phyloP scores from a whole-genome alignment of 2,888 invertebrate species.

The Lypha dubia region DNA sequence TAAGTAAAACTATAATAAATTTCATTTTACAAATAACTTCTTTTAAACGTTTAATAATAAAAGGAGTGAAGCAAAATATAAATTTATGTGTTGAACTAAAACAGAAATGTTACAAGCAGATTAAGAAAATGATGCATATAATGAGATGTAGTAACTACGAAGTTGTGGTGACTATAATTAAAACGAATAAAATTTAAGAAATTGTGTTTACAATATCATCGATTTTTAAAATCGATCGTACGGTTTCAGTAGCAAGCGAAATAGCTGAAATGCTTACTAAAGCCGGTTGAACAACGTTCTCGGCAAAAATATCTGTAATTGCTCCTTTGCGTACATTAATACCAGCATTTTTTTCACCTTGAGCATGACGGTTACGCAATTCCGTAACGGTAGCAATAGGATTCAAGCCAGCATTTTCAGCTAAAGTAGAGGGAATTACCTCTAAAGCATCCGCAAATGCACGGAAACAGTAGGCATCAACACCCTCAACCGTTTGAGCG shows the following conservation, averaged over 20 bases:
- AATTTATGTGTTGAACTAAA: too few species aligned
- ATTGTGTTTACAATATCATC: constrained; percentile 93
- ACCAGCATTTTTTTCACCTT: constrained; percentile 93
- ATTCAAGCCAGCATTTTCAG: constrained; percentile 94
- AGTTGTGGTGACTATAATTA: background rate
- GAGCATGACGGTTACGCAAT: constrained; percentile 95
- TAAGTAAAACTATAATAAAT: too few species aligned
- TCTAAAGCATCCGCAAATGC: constrained; percentile 98
- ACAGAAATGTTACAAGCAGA: too few species aligned
- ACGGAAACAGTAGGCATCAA: constrained; percentile 97
- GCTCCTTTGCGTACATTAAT: constrained; percentile 98
- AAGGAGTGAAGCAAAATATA: too few species aligned
- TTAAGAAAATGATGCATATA: too few species aligned
- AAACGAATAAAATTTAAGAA: constrained; percentile 54
- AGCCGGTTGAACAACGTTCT: constrained; percentile 98
- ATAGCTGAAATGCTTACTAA: constrained; percentile 97
- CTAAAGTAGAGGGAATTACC: constrained; percentile 94
- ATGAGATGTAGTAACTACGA: too few species aligned
- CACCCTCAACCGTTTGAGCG: constrained; percentile 93
- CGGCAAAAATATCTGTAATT: constrained; percentile 97
- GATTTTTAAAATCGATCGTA: constrained; percentile 98
- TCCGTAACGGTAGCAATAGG: constrained; percentile 98
- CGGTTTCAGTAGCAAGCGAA: constrained; percentile 97
- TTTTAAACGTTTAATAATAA: too few species aligned
- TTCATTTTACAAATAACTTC: too few species aligned